Evolutionary conservation across 1,140 invertebrate genomes (phyloP).

Genomic region (Linepithema humile): DNA sequence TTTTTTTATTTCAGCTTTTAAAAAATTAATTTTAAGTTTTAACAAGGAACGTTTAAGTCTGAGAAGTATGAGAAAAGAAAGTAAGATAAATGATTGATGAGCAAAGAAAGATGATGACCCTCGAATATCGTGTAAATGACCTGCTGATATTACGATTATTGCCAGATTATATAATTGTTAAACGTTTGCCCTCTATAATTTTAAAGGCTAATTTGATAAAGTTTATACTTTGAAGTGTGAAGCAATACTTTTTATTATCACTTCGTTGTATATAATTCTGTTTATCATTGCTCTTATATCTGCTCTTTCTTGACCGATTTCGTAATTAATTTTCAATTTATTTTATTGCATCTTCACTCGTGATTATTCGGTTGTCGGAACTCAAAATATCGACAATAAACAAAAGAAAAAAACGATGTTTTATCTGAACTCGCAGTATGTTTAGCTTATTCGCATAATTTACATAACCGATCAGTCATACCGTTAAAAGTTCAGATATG

Average conservation of each 20-base stretch:
- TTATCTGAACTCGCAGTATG: background rate
- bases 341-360: background rate
- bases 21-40: too few species aligned
- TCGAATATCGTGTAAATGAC: background rate
- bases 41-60: too few species aligned
- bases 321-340: constrained; percentile 7
- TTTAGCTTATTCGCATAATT: background rate
- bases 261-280: background rate
- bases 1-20: too few species aligned
- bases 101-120: background rate
- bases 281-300: background rate
- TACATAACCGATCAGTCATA: background rate
- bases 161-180: background rate
- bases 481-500: background rate
- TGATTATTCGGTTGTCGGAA: background rate
- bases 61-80: too few species aligned
- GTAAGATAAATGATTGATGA: background rate
- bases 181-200: constrained; percentile 12
- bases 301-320: background rate
- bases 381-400: background rate
- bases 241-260: constrained; percentile 24
- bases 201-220: background rate
- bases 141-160: background rate
- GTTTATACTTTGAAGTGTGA: too few species aligned
- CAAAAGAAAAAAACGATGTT: background rate